Base-by-base conservation (phyloP, 2,888 invertebrate species). In the Eutolmus rufibarbis region DNA sequence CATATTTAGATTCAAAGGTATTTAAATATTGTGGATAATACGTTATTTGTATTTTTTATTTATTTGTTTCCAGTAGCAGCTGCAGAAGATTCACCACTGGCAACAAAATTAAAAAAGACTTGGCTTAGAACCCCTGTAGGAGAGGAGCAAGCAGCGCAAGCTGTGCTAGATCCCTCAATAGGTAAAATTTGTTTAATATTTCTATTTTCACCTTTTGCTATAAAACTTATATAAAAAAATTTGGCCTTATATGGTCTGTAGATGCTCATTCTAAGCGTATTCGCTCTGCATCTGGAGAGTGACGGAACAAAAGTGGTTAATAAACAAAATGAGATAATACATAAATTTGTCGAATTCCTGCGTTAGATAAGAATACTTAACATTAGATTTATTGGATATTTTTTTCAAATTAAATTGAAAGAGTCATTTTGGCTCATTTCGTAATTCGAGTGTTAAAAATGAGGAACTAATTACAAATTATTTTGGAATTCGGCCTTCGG, bases 61-160 rank as follows among this genome's bases (percentile, higher is more conserved):
- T 76, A 37, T 76, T 89, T 88, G 89, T 28, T 94, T 93, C 86
- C 93, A 95, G 95, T 95, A 94, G 95, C 95, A 92, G 94, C 95
- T 93, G 94, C 95, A 90, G 95, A 95, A 93, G 93, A 93, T 88
- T 94, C 95, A 91, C 95, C 95, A 91, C 93, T 95, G 92, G 95
- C 95, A 91, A 95, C 94, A 93, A 95, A 95, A 94, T 93, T 95
- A 93, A 95, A 95, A 94, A 95, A 95, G 94, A 95, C 95, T 92
- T 95, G 95, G 95, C 94, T 95, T 93, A 94, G 95, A 93, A 95
- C 95, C 93, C 95, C 95, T 91, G 94, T 95, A 89, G 94, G 95
- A 93, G 95, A 95, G 92, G 95, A 95, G 92, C 95, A 95, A 92
- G 95, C 95, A 90, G 95, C 94, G 92, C 95, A 95, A 93, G 95